Evolutionary conservation across 2,888 invertebrate species (phyloP).

Genomic region (Aleiodes testaceus): DNA sequence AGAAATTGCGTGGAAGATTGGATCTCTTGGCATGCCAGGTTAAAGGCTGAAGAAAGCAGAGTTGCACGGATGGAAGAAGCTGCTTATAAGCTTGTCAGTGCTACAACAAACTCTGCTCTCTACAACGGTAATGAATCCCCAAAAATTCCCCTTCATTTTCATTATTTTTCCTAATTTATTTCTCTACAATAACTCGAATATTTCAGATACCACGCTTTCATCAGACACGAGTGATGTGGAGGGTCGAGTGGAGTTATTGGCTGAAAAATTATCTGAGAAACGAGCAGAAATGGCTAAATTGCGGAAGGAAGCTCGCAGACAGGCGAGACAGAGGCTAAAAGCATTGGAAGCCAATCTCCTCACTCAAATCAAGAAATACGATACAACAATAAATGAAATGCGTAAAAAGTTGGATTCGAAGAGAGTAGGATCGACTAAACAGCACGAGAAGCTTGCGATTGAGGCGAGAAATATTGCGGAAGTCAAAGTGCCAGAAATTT

Average conservation of each 20-base stretch:
- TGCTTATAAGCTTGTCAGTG: slow-evolving; percentile 68
- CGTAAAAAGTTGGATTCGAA: slow-evolving; percentile 67
- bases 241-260: slow-evolving; percentile 67
- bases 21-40: slow-evolving; percentile 71
- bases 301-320: slow-evolving; percentile 67
- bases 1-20: slow-evolving; percentile 71
- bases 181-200: no score
- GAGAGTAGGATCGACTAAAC: slow-evolving; percentile 58
- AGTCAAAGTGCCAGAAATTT: slow-evolving; percentile 70
- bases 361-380: slow-evolving; percentile 71
- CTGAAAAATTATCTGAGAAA: slow-evolving; percentile 68
- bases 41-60: slow-evolving; percentile 69
- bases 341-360: slow-evolving; percentile 68
- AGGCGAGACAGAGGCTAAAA: slow-evolving; percentile 68
- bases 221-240: slow-evolving; percentile 71
- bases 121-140: slow-evolving; percentile 62
- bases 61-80: slow-evolving; percentile 71
- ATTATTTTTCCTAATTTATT: not conserved
- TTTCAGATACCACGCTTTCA: slow-evolving; percentile 67
- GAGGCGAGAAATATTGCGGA: slow-evolving; percentile 67
- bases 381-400: slow-evolving; percentile 70
- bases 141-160: no score
- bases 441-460: slow-evolving; percentile 66
- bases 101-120: slow-evolving; percentile 67
- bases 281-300: slow-evolving; percentile 69